Conservation (phyloP, 35 echinoderm and acorn worm species). For the Chiridota heheva region DNA sequence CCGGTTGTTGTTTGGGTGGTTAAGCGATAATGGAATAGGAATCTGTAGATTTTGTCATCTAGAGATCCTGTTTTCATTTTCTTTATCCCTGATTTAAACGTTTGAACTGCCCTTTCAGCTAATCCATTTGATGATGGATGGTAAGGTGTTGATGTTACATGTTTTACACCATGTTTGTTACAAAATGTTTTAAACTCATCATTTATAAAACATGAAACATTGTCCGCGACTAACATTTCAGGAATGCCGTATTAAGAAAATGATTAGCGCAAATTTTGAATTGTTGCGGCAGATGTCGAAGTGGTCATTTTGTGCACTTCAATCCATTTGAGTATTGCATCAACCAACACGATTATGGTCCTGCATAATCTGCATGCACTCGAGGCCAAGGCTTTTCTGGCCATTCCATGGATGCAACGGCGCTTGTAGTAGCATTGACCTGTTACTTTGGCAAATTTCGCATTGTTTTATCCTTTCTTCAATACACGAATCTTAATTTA, state of each 20-base stretch:
- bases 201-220: background rate
- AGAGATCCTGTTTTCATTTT: background rate
- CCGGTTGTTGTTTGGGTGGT: slow-evolving; percentile 4
- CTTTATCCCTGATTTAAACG: background rate
- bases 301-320: background rate
- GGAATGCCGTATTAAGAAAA: background rate
- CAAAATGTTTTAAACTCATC: background rate
- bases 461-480: slow-evolving; percentile 44
- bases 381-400: no score
- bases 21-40: slow-evolving; percentile 13
- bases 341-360: background rate
- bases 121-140: slow-evolving; percentile 18
- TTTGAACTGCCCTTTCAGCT: slow-evolving; percentile 19
- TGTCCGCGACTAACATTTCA: background rate
- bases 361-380: slow-evolving; percentile 7
- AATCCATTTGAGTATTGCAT: background rate
- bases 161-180: background rate
- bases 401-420: slow-evolving; percentile 4
- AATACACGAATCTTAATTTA: slow-evolving; percentile 35
- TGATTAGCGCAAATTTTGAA: background rate
- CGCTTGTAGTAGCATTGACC: background rate
- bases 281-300: background rate
- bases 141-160: background rate
- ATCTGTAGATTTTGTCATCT: background rate
- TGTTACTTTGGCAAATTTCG: background rate